Base-by-base conservation (phyloP, 2,888 invertebrate species). In the Chloroclysta siterata region DNA sequence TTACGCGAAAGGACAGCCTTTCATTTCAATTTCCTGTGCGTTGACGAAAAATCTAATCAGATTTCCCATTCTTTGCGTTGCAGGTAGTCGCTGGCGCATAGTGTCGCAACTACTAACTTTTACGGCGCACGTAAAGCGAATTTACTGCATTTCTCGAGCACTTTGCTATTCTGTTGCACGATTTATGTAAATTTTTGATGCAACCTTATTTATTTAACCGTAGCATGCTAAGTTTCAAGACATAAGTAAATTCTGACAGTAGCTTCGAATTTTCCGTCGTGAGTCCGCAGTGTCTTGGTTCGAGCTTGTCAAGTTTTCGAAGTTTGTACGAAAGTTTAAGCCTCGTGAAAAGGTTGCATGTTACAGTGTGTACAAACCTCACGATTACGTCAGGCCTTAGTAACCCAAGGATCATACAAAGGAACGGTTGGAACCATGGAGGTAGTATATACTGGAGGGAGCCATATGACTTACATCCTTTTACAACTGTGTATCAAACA, bases 61-160 rank as follows among this genome's bases (percentile, higher is more conserved):
- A 8, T 33, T 33, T 15, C 14, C 44, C 1, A 46, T 46, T 46
- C 46, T 46, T 17, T 46, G 7, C 17, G 11, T 10, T 46, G 46
- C 17, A 17, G 50, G 13, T 33, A 46, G 36, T 39, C 22, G 10
- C 15, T 50, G 14, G 33, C 60, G 60, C 54, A 42, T 42, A 54
- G 60, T 65, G 65, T 60, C 57, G 60, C 57, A 53, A 60, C 52
- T 48, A 6, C 51, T 29, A 55, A 55, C 56, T 57, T 63, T 60
- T 57, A 65, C 50, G 36, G 60, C 56, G 17, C 61, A 62, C 61
- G 58, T 65, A 61, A 65, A 52, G 33, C 15, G 46, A 62, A 74
- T 76, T 76, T 76, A 76, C 72, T 65, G 67, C 70, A 64, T 69
- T 71, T 66, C 66, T 56, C 60, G 63, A 66, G 66, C 54, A 60